Conservation (phyloP, 2,888 invertebrate species). For the Odontocolon sp. region DNA sequence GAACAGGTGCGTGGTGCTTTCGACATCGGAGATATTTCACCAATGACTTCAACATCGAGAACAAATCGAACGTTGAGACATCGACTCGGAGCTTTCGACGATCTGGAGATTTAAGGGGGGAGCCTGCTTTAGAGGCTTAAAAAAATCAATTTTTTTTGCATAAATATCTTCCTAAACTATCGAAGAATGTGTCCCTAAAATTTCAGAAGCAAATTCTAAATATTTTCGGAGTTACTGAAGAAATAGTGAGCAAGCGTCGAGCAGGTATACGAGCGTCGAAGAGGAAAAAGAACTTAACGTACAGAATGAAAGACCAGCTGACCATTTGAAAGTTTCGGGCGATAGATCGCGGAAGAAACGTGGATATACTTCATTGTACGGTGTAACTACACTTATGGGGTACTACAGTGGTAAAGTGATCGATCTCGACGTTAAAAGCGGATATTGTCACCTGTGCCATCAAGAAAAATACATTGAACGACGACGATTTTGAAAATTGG, state of each 20-base stretch:
- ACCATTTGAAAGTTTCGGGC: conserved; percentile 29
- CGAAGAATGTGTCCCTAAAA: neutral
- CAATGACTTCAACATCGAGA: no score
- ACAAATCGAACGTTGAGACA: no score
- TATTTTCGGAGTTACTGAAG: neutral
- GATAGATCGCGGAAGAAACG: conserved; percentile 64
- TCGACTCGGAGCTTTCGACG: no score
- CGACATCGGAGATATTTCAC: no score
- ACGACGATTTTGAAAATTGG: conserved; percentile 42
- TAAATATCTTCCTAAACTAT: neutral
- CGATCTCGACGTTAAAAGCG: conserved; percentile 60
- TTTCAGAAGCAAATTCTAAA: neutral
- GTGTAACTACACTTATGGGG: conserved; percentile 62
- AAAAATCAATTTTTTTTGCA: neutral
- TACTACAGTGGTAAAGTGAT: conserved; percentile 62
- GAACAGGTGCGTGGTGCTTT: no score
- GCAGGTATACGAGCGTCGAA: conserved; percentile 10
- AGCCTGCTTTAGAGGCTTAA: neutral
- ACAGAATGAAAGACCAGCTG: conserved; percentile 36
- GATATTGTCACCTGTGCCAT: neutral
- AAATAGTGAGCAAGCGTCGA: neutral
- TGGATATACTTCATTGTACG: conserved; percentile 63
- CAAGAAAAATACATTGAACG: conserved; percentile 2
- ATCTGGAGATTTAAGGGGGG: no score
- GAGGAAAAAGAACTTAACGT: conserved; percentile 51